These are phyloP conservation scores for Anseranas semipalmata DNA, from an alignment of 2,113 vertebrate genomes.

Conservation along the genomic window DNA sequence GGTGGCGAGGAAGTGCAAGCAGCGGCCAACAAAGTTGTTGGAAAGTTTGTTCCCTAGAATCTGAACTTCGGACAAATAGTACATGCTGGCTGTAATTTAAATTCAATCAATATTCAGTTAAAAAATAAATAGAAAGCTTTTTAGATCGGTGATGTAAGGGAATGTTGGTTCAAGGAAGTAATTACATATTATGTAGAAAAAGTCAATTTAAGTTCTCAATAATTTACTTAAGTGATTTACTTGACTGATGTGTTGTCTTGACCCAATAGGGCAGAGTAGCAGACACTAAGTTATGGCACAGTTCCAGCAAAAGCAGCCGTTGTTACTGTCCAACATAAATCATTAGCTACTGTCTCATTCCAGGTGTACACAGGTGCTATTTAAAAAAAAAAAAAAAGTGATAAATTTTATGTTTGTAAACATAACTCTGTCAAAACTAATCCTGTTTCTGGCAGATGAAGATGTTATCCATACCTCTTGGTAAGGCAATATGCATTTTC, in stretches of 20 bases:
- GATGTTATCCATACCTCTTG: slow-evolving; percentile 76
- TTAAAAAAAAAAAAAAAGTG: slow-evolving; percentile 14
- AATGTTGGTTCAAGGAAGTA: slow-evolving; percentile 73
- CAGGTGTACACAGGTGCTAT: slow-evolving; percentile 81
- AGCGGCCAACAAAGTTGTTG: background rate
- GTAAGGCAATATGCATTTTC: slow-evolving; percentile 70
- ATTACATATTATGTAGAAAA: slow-evolving; percentile 71
- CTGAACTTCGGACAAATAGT: slow-evolving; percentile 2
- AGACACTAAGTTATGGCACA: slow-evolving; percentile 78
- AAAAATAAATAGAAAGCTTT: slow-evolving; percentile 68
- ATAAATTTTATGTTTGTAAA: slow-evolving; percentile 79
- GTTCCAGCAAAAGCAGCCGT: slow-evolving; percentile 78
- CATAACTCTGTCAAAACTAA: slow-evolving; percentile 74
- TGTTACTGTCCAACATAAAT: slow-evolving; percentile 76
- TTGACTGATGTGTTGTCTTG: slow-evolving; percentile 73
- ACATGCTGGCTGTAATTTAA: slow-evolving; percentile 36
- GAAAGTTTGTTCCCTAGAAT: background rate
- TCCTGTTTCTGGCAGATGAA: slow-evolving; percentile 80
- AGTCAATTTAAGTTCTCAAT: slow-evolving; percentile 68
- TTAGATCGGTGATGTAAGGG: slow-evolving; percentile 53
- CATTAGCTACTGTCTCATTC: slow-evolving; percentile 71
- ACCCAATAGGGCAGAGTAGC: slow-evolving; percentile 77
- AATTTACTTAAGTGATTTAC: slow-evolving; percentile 71
- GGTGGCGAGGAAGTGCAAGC: background rate
- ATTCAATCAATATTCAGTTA: slow-evolving; percentile 66